phyloP scores from a whole-genome alignment of 2,888 invertebrate genomes.

The Sipunculus nudus region DNA sequence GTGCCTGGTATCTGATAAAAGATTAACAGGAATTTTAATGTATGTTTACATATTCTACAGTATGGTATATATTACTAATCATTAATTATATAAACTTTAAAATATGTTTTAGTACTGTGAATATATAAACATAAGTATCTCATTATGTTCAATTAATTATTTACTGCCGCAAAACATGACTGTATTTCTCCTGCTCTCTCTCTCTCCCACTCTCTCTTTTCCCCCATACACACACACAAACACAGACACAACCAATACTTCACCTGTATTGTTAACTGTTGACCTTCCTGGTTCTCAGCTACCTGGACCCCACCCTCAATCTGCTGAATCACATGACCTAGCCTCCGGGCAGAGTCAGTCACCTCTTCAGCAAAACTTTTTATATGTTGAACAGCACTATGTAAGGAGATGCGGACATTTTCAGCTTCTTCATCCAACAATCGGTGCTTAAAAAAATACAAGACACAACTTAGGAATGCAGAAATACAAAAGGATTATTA shows the following conservation, averaged over 20 bases:
- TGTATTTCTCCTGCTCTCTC: too few species aligned
- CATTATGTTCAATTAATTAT: too few species aligned
- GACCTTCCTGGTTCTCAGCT: slow-evolving; percentile 44
- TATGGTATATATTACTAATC: too few species aligned
- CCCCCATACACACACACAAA: too few species aligned
- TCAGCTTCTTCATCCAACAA: slow-evolving; percentile 72
- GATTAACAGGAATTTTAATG: background rate
- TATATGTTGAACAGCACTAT: slow-evolving; percentile 69
- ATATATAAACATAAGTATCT: too few species aligned
- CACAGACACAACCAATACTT: too few species aligned
- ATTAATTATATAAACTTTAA: too few species aligned
- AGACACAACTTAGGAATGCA: background rate
- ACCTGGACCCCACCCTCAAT: slow-evolving; percentile 61
- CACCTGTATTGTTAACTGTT: slow-evolving; percentile 8
- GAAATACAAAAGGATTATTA: slow-evolving; percentile 5
- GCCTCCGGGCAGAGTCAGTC: slow-evolving; percentile 69
- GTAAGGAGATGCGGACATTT: slow-evolving; percentile 69
- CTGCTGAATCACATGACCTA: slow-evolving; percentile 67
- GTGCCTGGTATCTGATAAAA: slow-evolving; percentile 60
- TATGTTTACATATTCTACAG: too few species aligned
- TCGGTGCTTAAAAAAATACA: slow-evolving; percentile 65
- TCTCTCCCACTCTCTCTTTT: too few species aligned
- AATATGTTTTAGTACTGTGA: too few species aligned
- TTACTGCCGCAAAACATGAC: too few species aligned
- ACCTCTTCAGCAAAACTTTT: slow-evolving; percentile 71